Evolutionary conservation across 1,140 invertebrate genomes (phyloP).

Genomic region (Cotesia glomerata): DNA sequence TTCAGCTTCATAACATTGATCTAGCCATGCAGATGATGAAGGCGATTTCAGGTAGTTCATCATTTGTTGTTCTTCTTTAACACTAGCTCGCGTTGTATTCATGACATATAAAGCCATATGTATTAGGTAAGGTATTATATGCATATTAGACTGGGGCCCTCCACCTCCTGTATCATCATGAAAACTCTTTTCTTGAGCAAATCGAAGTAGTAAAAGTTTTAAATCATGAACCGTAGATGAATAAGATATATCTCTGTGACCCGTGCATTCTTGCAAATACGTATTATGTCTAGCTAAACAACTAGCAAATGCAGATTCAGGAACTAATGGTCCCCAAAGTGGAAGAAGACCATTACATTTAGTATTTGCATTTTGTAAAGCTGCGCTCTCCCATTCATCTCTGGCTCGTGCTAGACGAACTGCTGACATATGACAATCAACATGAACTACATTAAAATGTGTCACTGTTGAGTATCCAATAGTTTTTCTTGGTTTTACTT

Average conservation of each 20-base stretch:
- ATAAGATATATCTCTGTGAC: conserved; percentile 87
- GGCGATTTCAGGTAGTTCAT: conserved; percentile 71
- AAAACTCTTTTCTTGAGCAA: conserved; percentile 93
- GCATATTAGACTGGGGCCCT: conserved; percentile 96
- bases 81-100: conserved; percentile 83
- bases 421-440: conserved; percentile 97
- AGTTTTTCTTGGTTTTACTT: conserved; percentile 83
- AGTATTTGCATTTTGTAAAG: conserved; percentile 96
- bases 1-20: conserved; percentile 87
- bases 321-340: conserved; percentile 94
- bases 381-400: conserved; percentile 98
- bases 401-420: conserved; percentile 77
- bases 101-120: conserved; percentile 96
- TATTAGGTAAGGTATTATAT: conserved; percentile 91
- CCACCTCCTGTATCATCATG: conserved; percentile 97
- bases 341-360: conserved; percentile 96
- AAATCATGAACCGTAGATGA: conserved; percentile 91
- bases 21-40: conserved; percentile 70
- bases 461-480: conserved; percentile 93
- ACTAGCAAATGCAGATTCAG: conserved; percentile 92
- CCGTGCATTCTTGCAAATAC: conserved; percentile 84
- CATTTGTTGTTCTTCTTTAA: conserved; percentile 77
- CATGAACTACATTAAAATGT: conserved; percentile 97
- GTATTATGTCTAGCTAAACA: conserved; percentile 90
- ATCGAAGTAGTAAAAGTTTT: conserved; percentile 87